Evolutionary conservation across 1,140 invertebrate genomes (phyloP).

Genomic region (Microplitis demolitor): DNA sequence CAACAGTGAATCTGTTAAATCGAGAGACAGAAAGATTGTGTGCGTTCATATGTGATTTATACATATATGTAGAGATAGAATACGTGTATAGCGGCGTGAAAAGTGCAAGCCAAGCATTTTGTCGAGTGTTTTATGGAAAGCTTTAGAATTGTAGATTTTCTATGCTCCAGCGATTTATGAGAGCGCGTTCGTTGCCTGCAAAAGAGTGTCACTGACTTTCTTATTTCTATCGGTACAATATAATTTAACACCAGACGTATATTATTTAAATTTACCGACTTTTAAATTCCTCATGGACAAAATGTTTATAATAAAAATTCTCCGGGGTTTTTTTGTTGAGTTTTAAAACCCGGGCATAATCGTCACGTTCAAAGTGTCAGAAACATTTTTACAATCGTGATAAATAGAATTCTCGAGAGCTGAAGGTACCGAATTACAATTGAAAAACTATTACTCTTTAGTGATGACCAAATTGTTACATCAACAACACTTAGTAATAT

Average conservation of each 20-base stretch:
- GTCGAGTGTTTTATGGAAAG: slow-evolving; percentile 61
- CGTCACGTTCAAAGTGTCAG: slow-evolving; percentile 31
- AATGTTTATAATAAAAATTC: not conserved
- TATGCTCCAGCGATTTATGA: slow-evolving; percentile 23
- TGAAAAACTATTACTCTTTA: slow-evolving; percentile 62
- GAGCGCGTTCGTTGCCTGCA: slow-evolving; percentile 6
- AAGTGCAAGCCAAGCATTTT: slow-evolving; percentile 59
- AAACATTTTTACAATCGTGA: slow-evolving; percentile 38
- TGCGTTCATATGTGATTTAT: not conserved
- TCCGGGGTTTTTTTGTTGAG: not conserved
- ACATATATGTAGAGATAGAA: not conserved
- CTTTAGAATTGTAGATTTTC: slow-evolving; percentile 62
- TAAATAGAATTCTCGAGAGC: slow-evolving; percentile 30
- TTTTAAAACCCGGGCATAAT: slow-evolving; percentile 7
- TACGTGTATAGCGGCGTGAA: slow-evolving; percentile 40
- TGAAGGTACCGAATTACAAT: slow-evolving; percentile 58
- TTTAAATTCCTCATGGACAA: slow-evolving; percentile 30
- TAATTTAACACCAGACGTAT: slow-evolving; percentile 7
- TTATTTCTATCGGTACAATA: not conserved
- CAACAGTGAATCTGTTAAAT: slow-evolving; percentile 41
- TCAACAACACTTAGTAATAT: slow-evolving; percentile 21
- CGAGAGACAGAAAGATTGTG: not conserved
- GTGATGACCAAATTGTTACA: slow-evolving; percentile 46
- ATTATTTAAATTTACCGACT: slow-evolving; percentile 55
- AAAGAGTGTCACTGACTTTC: slow-evolving; percentile 22